Base-by-base conservation (phyloP, 64 coral and sea anemone species). In the Stichodactyla helianthus region DNA sequence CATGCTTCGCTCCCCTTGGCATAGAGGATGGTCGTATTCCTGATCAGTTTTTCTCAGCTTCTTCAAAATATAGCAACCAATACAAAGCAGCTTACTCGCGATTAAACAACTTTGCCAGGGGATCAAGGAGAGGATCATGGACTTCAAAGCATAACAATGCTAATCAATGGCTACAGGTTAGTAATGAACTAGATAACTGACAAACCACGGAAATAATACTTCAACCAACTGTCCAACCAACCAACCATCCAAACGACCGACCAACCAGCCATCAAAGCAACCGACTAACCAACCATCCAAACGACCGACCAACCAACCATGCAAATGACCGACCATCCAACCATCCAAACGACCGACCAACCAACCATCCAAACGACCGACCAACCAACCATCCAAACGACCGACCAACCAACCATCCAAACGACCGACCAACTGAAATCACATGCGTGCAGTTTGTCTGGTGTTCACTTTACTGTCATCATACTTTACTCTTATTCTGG, bases 31-130 rank as follows among this genome's bases (percentile, higher is more conserved):
- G 79, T 19, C 63, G 68, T n/a, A 70, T 89, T 11, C 80, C 88
- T 25, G 88, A 83, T 74, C 82, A 80, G 61, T 65, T 67, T 11
- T 82, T 89, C 81, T 82, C 63, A 9, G 88, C 88, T 16, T 89
- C 62, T 31, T 55, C 50, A 25, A 6, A 18, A 15, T 6, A 23
- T 55, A 84, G 52, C 22, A 51, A 9, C 1, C 50, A 67, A 10
- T 84, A 57, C 52, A 71, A 54, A 28, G 12, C 88, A 13, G 25
- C 7, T 1, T 68, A 89, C 7, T 58, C 77, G 17, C 58, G 88
- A 14, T 52, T 89, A 16, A 65, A 89, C 59, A 52, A 67, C 26
- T 59, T 83, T 59, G 28, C 17, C 17, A 17, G 5, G 2, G 54
- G 28, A 10, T 14, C 79, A 9, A 82, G 77, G 11, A 83, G 52